Evolutionary conservation across 2,888 invertebrate species (phyloP).

Genomic region (Sphecodes monilicornis): DNA sequence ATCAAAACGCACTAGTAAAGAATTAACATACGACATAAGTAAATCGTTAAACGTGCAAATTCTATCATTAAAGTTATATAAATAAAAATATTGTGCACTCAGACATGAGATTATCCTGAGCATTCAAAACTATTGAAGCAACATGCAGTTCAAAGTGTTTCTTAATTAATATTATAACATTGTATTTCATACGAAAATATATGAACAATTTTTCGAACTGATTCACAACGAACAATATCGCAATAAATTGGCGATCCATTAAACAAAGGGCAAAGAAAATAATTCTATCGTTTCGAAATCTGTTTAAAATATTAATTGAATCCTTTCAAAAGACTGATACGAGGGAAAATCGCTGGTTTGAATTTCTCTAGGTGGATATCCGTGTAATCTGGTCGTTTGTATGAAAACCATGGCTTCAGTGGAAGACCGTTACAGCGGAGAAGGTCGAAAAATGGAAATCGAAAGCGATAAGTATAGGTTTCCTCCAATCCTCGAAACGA

Average conservation of each 20-base stretch:
- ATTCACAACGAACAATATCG: background rate
- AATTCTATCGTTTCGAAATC: background rate
- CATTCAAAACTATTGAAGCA: no score
- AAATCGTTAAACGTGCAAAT: no score
- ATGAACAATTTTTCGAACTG: background rate
- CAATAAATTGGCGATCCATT: no score
- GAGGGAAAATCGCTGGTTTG: background rate
- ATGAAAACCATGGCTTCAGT: background rate
- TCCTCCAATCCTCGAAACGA: background rate
- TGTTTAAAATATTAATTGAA: background rate
- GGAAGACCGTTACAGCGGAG: background rate
- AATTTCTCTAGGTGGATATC: background rate
- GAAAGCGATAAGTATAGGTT: background rate
- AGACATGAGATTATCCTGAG: no score
- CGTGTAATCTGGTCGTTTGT: constrained; percentile 16
- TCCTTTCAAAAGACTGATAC: background rate
- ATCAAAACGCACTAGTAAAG: no score
- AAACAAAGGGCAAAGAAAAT: background rate
- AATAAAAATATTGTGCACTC: no score
- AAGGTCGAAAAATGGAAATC: background rate
- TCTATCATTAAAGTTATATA: no score
- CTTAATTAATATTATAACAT: no score
- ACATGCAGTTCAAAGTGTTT: no score
- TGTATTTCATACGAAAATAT: no score
- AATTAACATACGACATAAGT: no score